Evolutionary conservation across 2,113 vertebrate genomes (phyloP).

Genomic region (Pedionomus torquatus): DNA sequence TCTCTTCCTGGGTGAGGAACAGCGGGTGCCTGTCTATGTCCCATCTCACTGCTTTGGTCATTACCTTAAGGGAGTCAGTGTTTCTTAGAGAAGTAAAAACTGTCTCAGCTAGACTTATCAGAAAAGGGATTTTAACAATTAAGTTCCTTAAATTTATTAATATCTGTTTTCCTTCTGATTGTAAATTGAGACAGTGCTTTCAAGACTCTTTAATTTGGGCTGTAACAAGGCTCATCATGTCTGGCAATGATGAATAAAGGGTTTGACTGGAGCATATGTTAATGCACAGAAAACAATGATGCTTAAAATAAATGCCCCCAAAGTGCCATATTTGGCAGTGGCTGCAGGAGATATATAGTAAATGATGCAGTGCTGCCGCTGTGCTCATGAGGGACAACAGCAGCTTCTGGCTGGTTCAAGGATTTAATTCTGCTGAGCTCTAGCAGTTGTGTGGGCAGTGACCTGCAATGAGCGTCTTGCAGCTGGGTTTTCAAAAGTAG

Average conservation of each 20-base stretch:
- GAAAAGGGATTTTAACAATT: neutral
- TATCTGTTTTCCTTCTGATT: neutral
- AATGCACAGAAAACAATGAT: slow-evolving; percentile 8
- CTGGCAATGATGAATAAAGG: slow-evolving; percentile 2
- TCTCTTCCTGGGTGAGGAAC: neutral
- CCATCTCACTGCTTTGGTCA: neutral
- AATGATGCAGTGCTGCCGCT: neutral
- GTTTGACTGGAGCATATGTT: slow-evolving; percentile 29
- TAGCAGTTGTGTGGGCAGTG: neutral
- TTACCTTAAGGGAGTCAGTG: rapidly evolving
- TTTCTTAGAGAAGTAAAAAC: neutral
- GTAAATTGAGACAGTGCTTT: slow-evolving; percentile 7
- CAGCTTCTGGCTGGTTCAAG: neutral
- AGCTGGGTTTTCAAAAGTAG: neutral
- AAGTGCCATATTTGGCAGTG: slow-evolving; percentile 22
- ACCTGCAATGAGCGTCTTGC: neutral
- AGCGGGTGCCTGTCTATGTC: rapidly evolving
- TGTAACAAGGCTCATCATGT: neutral
- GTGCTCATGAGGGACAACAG: neutral
- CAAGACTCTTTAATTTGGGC: slow-evolving; percentile 4
- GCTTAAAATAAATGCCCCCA: slow-evolving; percentile 17
- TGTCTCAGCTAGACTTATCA: neutral
- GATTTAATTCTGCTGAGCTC: neutral
- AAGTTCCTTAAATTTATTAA: neutral
- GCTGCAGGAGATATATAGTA: neutral